Percentiles rank a stretch among this genome's conserved stretches.
Evolutionary conservation across 2,888 invertebrate genomes (phyloP).

Genomic region (Melitaea athalia): DNA sequence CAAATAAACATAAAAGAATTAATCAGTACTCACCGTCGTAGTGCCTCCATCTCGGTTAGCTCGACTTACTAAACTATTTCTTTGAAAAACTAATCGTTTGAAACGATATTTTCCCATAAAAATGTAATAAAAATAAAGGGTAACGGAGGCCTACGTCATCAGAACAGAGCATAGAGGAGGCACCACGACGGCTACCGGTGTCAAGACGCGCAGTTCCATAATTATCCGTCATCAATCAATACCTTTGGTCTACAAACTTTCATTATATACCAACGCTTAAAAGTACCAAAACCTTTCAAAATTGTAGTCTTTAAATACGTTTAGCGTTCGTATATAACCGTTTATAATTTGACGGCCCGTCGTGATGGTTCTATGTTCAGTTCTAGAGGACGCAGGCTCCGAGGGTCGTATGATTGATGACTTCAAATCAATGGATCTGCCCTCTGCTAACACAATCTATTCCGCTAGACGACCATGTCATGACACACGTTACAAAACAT

Average conservation of each 20-base stretch:
- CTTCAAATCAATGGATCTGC: constrained; percentile 81
- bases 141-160: constrained; percentile 68
- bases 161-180: constrained; percentile 81
- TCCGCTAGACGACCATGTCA: constrained; percentile 31
- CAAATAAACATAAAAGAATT: constrained; percentile 15
- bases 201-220: constrained; percentile 60
- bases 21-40: constrained; percentile 67
- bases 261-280: constrained; percentile 54
- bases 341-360: constrained; percentile 61
- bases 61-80: constrained; percentile 30
- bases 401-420: constrained; percentile 77
- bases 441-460: constrained; percentile 54
- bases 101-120: background rate
- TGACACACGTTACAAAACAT: background rate
- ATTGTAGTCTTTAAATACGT: too few relatives aligned
- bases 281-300: background rate
- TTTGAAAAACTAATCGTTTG: background rate
- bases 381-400: constrained; percentile 77
- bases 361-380: constrained; percentile 77
- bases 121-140: constrained; percentile 30
- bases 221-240: constrained; percentile 81
- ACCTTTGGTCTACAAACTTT: constrained; percentile 46
- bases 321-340: constrained; percentile 38
- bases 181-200: constrained; percentile 74
- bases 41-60: constrained; percentile 71